A percentile compares a stretch with the other conserved stretches of the same genome.
Conservation (phyloP, 1,140 invertebrate species). For the Phortica variegata region DNA sequence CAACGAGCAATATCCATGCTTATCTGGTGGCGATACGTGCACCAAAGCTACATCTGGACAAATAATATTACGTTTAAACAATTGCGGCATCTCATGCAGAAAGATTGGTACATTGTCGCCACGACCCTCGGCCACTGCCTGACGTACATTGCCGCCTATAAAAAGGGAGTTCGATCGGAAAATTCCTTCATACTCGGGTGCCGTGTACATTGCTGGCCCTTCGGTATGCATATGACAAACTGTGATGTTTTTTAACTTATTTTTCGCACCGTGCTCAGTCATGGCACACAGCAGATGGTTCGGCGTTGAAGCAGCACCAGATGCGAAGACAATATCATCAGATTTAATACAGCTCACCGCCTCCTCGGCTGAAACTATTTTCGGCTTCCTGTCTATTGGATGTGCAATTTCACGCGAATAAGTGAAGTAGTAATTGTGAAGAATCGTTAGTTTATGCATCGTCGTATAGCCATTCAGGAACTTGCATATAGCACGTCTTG, state of each 20-base stretch:
- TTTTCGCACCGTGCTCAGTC: slow-evolving; percentile 74
- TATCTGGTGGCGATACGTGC: slow-evolving; percentile 82
- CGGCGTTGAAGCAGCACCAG: slow-evolving; percentile 92
- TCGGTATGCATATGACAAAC: slow-evolving; percentile 95
- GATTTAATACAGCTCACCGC: slow-evolving; percentile 62
- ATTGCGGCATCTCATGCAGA: slow-evolving; percentile 84
- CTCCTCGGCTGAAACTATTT: slow-evolving; percentile 58
- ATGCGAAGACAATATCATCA: slow-evolving; percentile 83
- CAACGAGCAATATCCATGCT: slow-evolving; percentile 86
- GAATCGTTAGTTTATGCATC: slow-evolving; percentile 10
- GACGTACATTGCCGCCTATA: slow-evolving; percentile 86
- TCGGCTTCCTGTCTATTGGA: slow-evolving; percentile 59
- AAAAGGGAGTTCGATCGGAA: slow-evolving; percentile 85
- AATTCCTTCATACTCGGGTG: slow-evolving; percentile 75
- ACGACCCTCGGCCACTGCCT: slow-evolving; percentile 82
- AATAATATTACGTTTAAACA: slow-evolving; percentile 84
- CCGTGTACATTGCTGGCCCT: slow-evolving; percentile 76
- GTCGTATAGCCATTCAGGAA: slow-evolving; percentile 20
- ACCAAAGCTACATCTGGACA: slow-evolving; percentile 85
- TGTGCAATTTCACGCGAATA: slow-evolving; percentile 61
- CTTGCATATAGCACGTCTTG: slow-evolving; percentile 22
- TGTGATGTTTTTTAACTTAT: slow-evolving; percentile 71
- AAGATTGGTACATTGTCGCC: slow-evolving; percentile 90
- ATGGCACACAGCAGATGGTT: slow-evolving; percentile 76
- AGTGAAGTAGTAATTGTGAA: slow-evolving; percentile 59